Evolutionary conservation across 92 coral and sea anemone species (phyloP), one percentile per base, ranked within the genome.

Genomic region (Parazoanthus atlanticus): DNA sequence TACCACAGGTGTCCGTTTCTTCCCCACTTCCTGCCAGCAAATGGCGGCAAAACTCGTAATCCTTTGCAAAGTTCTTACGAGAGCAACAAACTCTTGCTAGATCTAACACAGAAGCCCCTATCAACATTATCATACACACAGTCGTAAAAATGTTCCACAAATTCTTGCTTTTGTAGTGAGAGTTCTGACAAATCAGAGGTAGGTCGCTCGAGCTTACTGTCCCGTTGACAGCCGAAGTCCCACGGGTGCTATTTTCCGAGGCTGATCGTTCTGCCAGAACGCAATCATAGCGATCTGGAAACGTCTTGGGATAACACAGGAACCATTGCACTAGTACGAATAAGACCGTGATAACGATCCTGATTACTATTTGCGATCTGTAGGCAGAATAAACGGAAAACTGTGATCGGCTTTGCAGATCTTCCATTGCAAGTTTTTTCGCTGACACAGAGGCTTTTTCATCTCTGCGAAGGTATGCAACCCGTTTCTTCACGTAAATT

Each of bases 21-120:
- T 80, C 21, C 1, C 34, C 46, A 30, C 25, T 80, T 80, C 41
- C 71, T 26, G 52, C 16, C 3, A 80, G 43, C 28, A 80, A 80
- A 15, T 28, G 21, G 25, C 71, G 23, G 46, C 84, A 80, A 80
- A 80, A 80, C 72, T 80, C 34, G 72, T 30, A 80, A 80, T 41
- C 31, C 0, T 34, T 29, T 15, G 16, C 31, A 36, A 40, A 7
- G 40, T 26, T 8, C 41, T 80, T 80, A 23, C 9, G 71, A 19
- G 72, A 30, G 13, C n/a, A 46, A 78, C 41, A 58, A 56, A 4
- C 46, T 11, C 32, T 80, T 32, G 31, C 49, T 36, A 76, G 80
- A 76, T 76, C 80, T 21, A 76, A 15, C 26, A 36, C 26, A 38
- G 80, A 80, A 58, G 29, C 2, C 17, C 52, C 6, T 52, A 54